A percentile compares a stretch with the other conserved stretches of the same genome.
These are phyloP conservation scores for Poecilia latipinna DNA, from an alignment of 2,113 vertebrate species.

Conservation along the genomic window DNA sequence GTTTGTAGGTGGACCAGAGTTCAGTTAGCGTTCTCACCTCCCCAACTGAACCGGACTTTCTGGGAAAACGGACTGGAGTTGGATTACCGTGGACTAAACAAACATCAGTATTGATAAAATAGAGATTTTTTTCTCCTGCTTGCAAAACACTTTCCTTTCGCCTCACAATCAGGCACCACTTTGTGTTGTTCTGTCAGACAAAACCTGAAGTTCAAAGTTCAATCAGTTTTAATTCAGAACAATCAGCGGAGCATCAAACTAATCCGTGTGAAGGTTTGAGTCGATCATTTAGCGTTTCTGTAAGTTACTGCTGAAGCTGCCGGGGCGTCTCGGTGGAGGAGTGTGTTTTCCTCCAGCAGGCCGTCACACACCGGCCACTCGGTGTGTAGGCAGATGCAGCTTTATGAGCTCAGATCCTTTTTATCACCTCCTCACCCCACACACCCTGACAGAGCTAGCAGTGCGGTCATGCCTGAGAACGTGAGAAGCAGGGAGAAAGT, in stretches of 20 bases:
- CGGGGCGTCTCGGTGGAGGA: constrained; percentile 24
- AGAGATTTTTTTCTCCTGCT: too few species aligned
- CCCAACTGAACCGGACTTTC: too few species aligned
- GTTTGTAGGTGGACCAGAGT: too few species aligned
- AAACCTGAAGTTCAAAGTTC: neutral
- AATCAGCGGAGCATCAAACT: constrained; percentile 19
- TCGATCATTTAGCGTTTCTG: constrained; percentile 63
- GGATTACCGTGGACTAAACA: too few species aligned
- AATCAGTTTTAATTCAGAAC: constrained; percentile 27
- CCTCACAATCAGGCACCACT: too few species aligned
- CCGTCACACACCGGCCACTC: constrained; percentile 38
- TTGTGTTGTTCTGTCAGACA: too few species aligned
- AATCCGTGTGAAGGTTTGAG: constrained; percentile 33
- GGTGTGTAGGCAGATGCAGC: constrained; percentile 73
- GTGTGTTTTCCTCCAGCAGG: constrained; percentile 51
- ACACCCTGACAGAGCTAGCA: constrained; percentile 64
- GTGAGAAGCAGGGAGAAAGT: constrained; percentile 49
- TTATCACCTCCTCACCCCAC: constrained; percentile 64
- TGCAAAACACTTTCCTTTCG: too few species aligned
- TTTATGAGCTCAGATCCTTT: constrained; percentile 69
- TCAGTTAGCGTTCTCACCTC: too few species aligned
- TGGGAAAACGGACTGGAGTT: too few species aligned
- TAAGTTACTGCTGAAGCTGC: constrained; percentile 59
- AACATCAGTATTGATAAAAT: too few species aligned
- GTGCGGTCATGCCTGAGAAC: constrained; percentile 70